These are phyloP conservation scores for Parthenolecanium corni DNA, from an alignment of 2,888 invertebrate species.

Conservation along the genomic window DNA sequence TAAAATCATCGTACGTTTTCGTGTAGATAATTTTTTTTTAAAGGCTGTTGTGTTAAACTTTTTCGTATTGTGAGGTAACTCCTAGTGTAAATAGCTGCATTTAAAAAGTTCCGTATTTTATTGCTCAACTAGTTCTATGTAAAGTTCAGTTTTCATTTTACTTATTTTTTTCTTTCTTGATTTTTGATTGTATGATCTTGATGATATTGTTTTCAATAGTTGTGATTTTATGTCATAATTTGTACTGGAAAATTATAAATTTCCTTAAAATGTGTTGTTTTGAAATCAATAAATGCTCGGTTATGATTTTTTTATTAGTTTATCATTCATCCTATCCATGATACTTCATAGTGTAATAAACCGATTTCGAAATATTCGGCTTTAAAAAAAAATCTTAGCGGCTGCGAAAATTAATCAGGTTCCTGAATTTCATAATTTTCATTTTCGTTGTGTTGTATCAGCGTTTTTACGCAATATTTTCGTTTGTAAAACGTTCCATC, in stretches of 20 bases:
- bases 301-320: too few relatives aligned
- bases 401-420: too few relatives aligned
- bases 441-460: too few relatives aligned
- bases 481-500: too few relatives aligned
- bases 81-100: constrained; percentile 13
- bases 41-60: neutral
- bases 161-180: constrained; percentile 5
- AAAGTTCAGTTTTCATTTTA: constrained; percentile 1
- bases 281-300: too few relatives aligned
- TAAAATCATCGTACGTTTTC: neutral
- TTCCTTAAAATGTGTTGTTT: too few relatives aligned
- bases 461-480: too few relatives aligned
- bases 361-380: too few relatives aligned
- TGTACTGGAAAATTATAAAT: constrained; percentile 7
- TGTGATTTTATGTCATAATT: constrained; percentile 24
- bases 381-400: too few relatives aligned
- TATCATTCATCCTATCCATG: too few relatives aligned
- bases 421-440: too few relatives aligned
- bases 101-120: constrained; percentile 21
- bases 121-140: constrained; percentile 23
- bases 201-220: constrained; percentile 12
- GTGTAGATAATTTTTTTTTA: neutral
- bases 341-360: too few relatives aligned
- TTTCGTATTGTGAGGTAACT: neutral
- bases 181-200: neutral